Conservation (phyloP, 2,113 vertebrate genomes). For the cattle (Bos taurus) region ARS-UCD2.0 NC_037357.1:63777001-63777500, state of each 20-base stretch:
- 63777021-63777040: neutral
- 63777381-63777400: neutral
- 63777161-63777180: neutral
- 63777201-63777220: neutral
- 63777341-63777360: slow-evolving; percentile 37
- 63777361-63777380: neutral
- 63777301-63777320: neutral
- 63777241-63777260: neutral
- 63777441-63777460: neutral
- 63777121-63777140: neutral
- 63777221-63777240: slow-evolving; percentile 10
- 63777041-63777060: neutral
- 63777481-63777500: neutral
- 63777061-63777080: slow-evolving; percentile 31
- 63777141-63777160: neutral
- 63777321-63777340: neutral
- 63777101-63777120: neutral
- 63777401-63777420: neutral
- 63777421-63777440: neutral
- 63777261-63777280: neutral
- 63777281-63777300: neutral
- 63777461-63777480: neutral
- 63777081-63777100: neutral
- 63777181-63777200: neutral
- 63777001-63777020: neutral